phyloP scores from a whole-genome alignment of 2,113 vertebrate genomes.

The Anthoscopus minutus region DNA sequence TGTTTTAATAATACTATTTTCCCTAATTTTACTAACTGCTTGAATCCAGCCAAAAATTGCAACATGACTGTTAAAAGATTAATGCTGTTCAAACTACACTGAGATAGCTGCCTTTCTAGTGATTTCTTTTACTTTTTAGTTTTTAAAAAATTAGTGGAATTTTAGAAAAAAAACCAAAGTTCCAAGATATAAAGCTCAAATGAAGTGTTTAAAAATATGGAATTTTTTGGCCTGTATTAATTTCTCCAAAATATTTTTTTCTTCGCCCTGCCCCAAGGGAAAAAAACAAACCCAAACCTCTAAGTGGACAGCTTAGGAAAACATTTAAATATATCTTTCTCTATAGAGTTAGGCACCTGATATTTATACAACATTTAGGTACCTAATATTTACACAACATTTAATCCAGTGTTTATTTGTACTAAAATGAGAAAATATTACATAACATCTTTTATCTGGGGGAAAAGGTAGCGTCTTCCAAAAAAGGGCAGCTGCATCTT shows the following conservation, averaged over 20 bases:
- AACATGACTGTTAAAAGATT: not conserved
- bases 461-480: not conserved
- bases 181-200: not conserved
- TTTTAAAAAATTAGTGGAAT: not conserved
- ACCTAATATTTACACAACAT: not conserved
- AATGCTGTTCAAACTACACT: not conserved
- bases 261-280: accelerated
- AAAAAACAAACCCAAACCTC: not conserved
- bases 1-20: not conserved
- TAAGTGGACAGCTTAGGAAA: not conserved
- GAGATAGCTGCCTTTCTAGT: not conserved
- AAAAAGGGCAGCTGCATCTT: not conserved
- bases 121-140: not conserved
- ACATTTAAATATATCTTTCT: not conserved
- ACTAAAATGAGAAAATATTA: not conserved
- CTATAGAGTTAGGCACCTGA: not conserved
- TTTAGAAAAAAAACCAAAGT: not conserved
- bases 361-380: not conserved
- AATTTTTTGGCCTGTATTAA: not conserved
- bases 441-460: not conserved
- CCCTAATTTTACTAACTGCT: not conserved
- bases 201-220: not conserved
- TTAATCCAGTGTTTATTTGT: not conserved
- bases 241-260: not conserved
- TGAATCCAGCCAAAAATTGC: not conserved